Percentiles rank a stretch among this genome's conserved stretches.
Evolutionary conservation across 1,140 invertebrate species (phyloP).

Genomic region (Drosophila navojoa): DNA sequence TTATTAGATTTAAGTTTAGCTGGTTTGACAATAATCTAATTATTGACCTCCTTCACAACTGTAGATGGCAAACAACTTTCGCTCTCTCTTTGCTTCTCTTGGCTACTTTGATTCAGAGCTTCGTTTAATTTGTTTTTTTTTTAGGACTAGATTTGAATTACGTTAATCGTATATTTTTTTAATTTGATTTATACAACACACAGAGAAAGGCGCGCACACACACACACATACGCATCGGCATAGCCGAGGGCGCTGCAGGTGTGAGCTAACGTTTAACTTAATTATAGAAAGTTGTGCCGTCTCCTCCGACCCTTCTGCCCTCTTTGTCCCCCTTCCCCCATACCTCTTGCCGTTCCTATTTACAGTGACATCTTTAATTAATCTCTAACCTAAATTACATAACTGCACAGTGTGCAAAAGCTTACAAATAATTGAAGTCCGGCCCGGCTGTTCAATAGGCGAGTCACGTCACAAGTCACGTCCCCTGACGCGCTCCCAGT

Average conservation of each 20-base stretch:
- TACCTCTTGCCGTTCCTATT: constrained; percentile 50
- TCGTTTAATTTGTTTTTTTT: neutral
- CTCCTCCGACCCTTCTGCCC: constrained; percentile 1
- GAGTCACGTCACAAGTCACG: constrained; percentile 75
- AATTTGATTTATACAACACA: constrained; percentile 51
- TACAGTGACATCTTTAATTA: constrained; percentile 77
- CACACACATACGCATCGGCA: too few species aligned
- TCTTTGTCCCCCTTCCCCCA: too few species aligned
- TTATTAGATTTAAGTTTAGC: constrained; percentile 45
- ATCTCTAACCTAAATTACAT: constrained; percentile 80
- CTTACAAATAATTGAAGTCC: constrained; percentile 79
- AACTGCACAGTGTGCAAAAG: constrained; percentile 75
- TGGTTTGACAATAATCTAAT: constrained; percentile 70
- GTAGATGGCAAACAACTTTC: constrained; percentile 45
- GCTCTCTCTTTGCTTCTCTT: neutral
- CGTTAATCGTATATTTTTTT: constrained; percentile 19
- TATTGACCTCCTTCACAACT: constrained; percentile 79
- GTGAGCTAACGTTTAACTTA: constrained; percentile 66
- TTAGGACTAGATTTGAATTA: constrained; percentile 22
- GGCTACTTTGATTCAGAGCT: constrained; percentile 20
- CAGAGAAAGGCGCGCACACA: constrained; percentile 23
- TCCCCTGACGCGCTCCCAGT: constrained; percentile 11
- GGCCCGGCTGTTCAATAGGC: constrained; percentile 58
- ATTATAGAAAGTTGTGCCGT: constrained; percentile 58
- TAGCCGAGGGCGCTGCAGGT: neutral